These are phyloP conservation scores for Aphelenchoides besseyi DNA, from an alignment of 1,140 invertebrate species.

Conservation along the genomic window DNA sequence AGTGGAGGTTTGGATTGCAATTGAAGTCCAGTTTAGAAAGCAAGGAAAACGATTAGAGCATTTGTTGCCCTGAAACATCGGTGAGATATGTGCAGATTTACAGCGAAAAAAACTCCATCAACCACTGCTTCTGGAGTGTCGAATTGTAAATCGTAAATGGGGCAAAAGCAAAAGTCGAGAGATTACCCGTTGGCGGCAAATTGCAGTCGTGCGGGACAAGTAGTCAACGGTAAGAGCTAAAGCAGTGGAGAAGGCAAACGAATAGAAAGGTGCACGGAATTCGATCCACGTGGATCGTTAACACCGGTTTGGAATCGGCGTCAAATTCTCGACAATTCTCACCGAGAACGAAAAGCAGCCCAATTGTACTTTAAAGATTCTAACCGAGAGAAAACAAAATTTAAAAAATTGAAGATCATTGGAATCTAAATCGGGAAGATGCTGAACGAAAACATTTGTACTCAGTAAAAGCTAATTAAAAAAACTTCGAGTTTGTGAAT, in stretches of 20 bases:
- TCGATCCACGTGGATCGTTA: too few relatives aligned
- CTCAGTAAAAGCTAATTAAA: background rate
- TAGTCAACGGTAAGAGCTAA: background rate
- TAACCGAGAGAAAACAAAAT: too few relatives aligned
- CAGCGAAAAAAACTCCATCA: too few relatives aligned
- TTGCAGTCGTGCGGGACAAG: background rate
- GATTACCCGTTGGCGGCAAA: background rate
- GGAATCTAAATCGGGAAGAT: background rate
- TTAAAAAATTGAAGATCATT: too few relatives aligned
- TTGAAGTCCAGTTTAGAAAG: too few relatives aligned
- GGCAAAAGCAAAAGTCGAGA: background rate
- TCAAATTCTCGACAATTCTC: background rate
- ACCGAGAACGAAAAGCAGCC: constrained; percentile 1
- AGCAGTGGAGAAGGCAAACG: background rate
- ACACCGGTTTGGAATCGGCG: too few relatives aligned
- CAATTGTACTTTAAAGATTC: too few relatives aligned
- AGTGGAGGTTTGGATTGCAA: background rate
- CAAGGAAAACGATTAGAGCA: background rate
- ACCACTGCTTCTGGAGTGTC: background rate
- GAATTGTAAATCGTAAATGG: background rate
- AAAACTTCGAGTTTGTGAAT: background rate
- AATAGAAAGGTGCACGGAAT: too few relatives aligned
- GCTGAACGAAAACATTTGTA: background rate
- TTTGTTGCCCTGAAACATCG: background rate
- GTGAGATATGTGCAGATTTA: background rate